phyloP scores from a whole-genome alignment of 2,113 vertebrate genomes.

The Cnemophilus loriae region DNA sequence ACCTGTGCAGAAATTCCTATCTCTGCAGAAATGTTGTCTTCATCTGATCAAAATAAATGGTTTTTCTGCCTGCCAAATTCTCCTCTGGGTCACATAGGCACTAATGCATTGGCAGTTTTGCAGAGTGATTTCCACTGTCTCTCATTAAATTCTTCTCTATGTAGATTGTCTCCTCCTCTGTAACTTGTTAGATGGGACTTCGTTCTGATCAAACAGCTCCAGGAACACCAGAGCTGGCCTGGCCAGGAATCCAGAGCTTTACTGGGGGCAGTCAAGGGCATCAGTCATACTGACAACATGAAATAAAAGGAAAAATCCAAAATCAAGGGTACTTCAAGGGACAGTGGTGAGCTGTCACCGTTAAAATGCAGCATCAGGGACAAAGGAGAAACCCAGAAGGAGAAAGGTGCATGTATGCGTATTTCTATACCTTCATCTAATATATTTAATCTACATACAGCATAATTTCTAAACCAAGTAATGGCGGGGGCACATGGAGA shows the following conservation, averaged over 20 bases:
- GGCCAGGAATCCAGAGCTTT: neutral
- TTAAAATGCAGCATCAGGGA: neutral
- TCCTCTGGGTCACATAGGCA: neutral
- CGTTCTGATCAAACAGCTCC: neutral
- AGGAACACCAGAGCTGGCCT: neutral
- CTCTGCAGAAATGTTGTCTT: neutral
- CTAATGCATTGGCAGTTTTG: neutral
- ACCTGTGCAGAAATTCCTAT: neutral
- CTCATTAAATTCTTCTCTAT: neutral
- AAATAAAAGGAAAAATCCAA: neutral
- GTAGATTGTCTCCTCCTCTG: neutral
- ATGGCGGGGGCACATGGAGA: neutral
- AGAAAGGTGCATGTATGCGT: fast-evolving
- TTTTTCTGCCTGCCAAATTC: neutral
- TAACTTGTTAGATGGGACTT: neutral
- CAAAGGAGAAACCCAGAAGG: neutral
- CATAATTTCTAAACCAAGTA: neutral
- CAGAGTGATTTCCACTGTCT: neutral
- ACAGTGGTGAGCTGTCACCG: neutral
- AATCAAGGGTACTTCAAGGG: neutral
- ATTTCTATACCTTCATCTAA: neutral
- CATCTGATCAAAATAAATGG: neutral
- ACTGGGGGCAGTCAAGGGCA: neutral
- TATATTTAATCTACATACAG: neutral
- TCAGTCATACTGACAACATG: fast-evolving